Evolutionary conservation across 2,888 invertebrate genomes (phyloP).

Genomic region (Netelia fuscicornis): DNA sequence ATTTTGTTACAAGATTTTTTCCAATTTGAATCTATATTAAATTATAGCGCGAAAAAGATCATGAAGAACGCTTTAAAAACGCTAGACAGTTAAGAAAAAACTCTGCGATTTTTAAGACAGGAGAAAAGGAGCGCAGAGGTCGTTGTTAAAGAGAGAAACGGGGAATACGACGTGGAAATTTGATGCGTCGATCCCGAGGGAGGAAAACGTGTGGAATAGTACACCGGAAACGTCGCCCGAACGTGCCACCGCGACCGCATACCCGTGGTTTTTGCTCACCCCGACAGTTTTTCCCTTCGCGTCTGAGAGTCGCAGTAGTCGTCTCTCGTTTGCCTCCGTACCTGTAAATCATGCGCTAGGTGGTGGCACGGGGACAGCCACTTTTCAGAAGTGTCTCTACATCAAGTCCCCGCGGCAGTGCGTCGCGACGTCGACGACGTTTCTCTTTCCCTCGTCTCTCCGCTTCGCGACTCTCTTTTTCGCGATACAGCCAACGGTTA

Average conservation of each 20-base stretch:
- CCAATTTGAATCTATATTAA: not conserved
- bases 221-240: conserved; percentile 28
- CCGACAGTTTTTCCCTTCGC: conserved; percentile 46
- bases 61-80: too few relatives aligned
- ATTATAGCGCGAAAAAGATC: too few relatives aligned
- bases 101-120: not conserved
- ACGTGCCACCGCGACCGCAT: conserved; percentile 17
- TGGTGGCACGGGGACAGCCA: conserved; percentile 70
- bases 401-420: conserved; percentile 72
- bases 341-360: conserved; percentile 74
- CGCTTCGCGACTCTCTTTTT: conserved; percentile 27
- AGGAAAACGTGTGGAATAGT: conserved; percentile 38
- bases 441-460: conserved; percentile 1
- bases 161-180: conserved; percentile 24
- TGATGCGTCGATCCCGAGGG: conserved; percentile 32
- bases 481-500: not conserved
- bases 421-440: conserved; percentile 54
- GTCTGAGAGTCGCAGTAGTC: conserved; percentile 54
- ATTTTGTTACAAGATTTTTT: not conserved
- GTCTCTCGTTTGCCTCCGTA: conserved; percentile 61
- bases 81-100: not conserved
- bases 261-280: conserved; percentile 38
- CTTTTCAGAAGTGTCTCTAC: conserved; percentile 74
- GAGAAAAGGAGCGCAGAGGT: not conserved
- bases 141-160: not conserved